A percentile compares a stretch with the other conserved stretches of the same genome.
Conservation (phyloP, 2,888 invertebrate species). For the Nomada ruficornis region DNA sequence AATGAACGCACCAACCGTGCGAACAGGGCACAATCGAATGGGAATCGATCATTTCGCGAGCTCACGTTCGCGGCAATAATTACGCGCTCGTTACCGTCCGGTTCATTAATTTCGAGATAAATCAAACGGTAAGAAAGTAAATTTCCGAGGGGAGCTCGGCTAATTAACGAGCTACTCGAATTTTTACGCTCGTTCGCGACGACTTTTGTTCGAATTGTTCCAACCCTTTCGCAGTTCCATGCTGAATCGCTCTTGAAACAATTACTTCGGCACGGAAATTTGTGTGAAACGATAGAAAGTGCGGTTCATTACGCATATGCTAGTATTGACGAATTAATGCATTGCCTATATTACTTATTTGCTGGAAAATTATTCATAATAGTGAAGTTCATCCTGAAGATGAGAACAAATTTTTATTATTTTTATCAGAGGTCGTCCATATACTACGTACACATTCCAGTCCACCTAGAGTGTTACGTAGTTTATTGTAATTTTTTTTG, state of each 20-base stretch:
- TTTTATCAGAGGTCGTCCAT: no score
- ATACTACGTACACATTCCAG: no score
- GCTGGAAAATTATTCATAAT: no score
- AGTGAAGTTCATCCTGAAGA: no score
- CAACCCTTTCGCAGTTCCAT: no score
- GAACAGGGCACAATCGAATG: neutral
- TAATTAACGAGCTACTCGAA: conserved; percentile 31
- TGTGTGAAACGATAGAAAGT: no score
- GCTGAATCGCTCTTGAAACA: neutral
- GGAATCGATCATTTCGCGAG: neutral
- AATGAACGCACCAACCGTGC: neutral
- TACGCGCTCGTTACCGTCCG: conserved; percentile 17
- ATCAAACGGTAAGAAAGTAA: conserved; percentile 25
- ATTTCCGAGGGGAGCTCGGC: conserved; percentile 16
- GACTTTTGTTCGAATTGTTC: neutral
- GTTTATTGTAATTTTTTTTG: no score
- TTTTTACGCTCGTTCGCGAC: neutral
- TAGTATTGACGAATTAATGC: no score
- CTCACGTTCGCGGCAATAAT: conserved; percentile 19
- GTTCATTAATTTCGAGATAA: conserved; percentile 49
- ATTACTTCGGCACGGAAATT: neutral
- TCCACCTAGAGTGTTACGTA: no score
- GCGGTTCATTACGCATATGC: no score
- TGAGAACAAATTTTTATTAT: no score
- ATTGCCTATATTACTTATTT: no score